Conservation (phyloP, 1,140 invertebrate species). For the Glomeris maerens region DNA sequence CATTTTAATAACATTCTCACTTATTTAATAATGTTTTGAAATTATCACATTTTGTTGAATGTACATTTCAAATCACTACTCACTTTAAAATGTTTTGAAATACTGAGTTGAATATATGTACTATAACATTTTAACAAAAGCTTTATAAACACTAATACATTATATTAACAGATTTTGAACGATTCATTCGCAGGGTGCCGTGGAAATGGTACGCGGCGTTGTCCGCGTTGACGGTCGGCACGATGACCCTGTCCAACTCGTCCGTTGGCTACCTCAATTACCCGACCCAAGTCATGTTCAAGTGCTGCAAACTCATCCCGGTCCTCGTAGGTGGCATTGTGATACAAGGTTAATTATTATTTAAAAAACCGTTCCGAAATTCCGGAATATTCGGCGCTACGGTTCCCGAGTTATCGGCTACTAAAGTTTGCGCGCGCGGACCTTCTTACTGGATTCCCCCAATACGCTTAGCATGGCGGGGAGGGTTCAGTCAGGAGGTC, state of each 20-base stretch:
- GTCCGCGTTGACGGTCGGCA: constrained; percentile 74
- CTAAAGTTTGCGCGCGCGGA: too few relatives aligned
- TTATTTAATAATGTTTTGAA: too few relatives aligned
- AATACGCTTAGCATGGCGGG: too few relatives aligned
- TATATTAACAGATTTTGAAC: neutral
- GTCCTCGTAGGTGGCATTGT: constrained; percentile 81
- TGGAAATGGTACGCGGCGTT: constrained; percentile 61
- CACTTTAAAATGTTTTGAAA: too few relatives aligned
- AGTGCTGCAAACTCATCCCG: constrained; percentile 92
- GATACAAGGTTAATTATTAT: constrained; percentile 51
- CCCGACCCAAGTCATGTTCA: constrained; percentile 82
- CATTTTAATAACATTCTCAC: too few relatives aligned
- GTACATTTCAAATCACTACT: too few relatives aligned
- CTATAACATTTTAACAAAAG: constrained; percentile 3
- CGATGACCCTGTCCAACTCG: constrained; percentile 91
- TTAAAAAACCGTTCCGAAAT: too few relatives aligned
- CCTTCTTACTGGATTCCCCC: too few relatives aligned
- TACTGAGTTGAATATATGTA: too few relatives aligned
- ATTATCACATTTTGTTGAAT: too few relatives aligned
- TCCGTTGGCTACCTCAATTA: constrained; percentile 92
- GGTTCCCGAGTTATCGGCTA: too few relatives aligned
- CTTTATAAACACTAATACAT: neutral
- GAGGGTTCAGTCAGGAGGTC: neutral
- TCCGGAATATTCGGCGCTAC: too few relatives aligned
- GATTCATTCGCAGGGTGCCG: constrained; percentile 55